Evolutionary conservation across 2,113 vertebrate species (phyloP).

Genomic region (Eulemur rufifrons): DNA sequence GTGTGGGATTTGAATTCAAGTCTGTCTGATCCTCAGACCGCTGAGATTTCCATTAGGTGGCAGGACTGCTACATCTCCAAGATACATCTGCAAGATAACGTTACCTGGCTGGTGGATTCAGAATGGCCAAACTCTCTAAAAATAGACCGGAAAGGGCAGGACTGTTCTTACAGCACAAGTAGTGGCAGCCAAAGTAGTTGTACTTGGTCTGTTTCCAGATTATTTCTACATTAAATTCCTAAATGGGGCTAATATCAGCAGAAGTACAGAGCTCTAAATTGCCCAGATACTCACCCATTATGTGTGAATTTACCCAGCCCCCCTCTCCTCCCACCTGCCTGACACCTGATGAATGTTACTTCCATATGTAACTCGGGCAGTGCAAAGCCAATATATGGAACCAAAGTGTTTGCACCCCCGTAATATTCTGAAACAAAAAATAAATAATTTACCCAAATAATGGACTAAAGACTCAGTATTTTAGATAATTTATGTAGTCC

Average conservation of each 20-base stretch:
- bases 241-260: neutral
- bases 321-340: too few species aligned
- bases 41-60: too few species aligned
- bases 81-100: neutral
- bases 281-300: too few species aligned
- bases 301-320: too few species aligned
- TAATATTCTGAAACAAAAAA: too few species aligned
- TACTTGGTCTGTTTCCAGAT: neutral
- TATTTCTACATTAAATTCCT: neutral
- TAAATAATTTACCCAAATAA: neutral
- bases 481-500: too few species aligned
- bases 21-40: neutral
- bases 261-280: neutral
- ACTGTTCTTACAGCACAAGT: neutral
- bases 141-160: fast-evolving
- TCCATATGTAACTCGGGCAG: too few species aligned
- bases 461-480: neutral
- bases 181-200: neutral
- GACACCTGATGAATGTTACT: too few species aligned
- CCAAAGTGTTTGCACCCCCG: too few species aligned
- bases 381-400: too few species aligned
- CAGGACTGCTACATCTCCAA: neutral
- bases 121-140: neutral
- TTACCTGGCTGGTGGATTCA: neutral
- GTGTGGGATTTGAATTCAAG: neutral